A percentile compares a stretch with the other conserved stretches of the same genome.
Conservation (phyloP, 2,888 invertebrate species). For the Adela reaumurella region DNA sequence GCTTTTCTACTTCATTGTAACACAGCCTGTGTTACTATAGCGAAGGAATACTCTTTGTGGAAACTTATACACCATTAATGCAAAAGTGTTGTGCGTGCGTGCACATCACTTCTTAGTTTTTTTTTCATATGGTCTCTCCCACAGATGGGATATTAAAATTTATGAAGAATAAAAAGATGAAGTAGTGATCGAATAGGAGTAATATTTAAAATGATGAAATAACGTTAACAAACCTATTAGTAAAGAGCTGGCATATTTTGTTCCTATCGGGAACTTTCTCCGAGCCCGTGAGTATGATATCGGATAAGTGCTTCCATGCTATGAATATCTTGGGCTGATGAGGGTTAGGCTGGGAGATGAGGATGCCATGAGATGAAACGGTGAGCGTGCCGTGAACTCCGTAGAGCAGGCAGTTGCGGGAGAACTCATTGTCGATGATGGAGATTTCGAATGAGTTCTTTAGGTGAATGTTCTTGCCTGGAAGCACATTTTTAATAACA, state of each 20-base stretch:
- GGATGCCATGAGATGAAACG: constrained; percentile 50
- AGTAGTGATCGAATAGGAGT: no score
- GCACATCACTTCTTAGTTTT: no score
- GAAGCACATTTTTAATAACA: no score
- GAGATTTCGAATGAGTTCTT: constrained; percentile 57
- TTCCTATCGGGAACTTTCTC: constrained; percentile 50
- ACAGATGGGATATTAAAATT: no score
- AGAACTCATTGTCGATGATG: constrained; percentile 60
- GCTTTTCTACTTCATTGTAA: no score
- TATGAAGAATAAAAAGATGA: no score
- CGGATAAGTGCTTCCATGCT: constrained; percentile 59
- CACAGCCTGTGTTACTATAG: no score
- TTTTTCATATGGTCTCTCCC: no score
- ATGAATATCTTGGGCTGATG: constrained; percentile 47
- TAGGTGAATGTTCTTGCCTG: constrained; percentile 44
- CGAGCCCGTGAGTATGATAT: constrained; percentile 50
- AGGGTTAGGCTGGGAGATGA: constrained; percentile 49
- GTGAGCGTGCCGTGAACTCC: constrained; percentile 58
- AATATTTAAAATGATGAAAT: neutral
- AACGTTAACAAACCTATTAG: constrained; percentile 55
- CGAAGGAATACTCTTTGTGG: no score
- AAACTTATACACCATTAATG: no score
- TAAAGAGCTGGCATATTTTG: constrained; percentile 56
- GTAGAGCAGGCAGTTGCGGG: constrained; percentile 57
- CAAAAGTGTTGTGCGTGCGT: no score